Conservation (phyloP, 1,140 invertebrate species). For the Myzus persicae region DNA sequence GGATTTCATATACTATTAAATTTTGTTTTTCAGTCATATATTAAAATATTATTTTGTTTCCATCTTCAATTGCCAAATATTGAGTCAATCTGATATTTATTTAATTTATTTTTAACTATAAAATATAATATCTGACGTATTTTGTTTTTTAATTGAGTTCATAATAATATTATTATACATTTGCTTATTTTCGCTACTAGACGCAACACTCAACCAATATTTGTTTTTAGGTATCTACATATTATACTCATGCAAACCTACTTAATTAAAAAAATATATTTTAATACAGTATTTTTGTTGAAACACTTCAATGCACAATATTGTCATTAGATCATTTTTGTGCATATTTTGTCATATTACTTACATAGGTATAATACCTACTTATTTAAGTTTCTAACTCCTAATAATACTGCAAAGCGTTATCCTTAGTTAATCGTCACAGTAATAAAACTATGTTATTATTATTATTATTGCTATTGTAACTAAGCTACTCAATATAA, state of each 20-base stretch:
- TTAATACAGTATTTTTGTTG: neutral
- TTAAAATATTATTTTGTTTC: too few relatives aligned
- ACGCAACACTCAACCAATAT: neutral
- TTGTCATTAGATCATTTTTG: neutral
- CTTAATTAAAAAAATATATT: neutral
- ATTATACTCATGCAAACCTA: neutral
- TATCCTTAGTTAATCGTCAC: neutral
- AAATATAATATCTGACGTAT: neutral
- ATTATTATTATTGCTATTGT: neutral
- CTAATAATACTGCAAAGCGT: neutral
- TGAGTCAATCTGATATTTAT: neutral
- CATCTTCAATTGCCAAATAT: neutral
- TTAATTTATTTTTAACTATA: neutral
- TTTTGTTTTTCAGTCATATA: neutral
- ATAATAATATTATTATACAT: neutral
- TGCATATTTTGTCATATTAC: neutral
- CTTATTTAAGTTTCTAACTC: neutral
- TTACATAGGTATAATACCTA: neutral
- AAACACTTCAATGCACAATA: neutral
- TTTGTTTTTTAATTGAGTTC: neutral
- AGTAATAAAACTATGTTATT: neutral
- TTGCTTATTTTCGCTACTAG: neutral
- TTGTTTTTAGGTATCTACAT: neutral
- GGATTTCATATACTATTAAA: neutral
- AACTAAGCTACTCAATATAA: neutral